Evolutionary conservation across 92 coral and sea anemone genomes (phyloP), one percentile per base, ranked within the genome.

Genomic region (Isaurus tuberculatus): DNA sequence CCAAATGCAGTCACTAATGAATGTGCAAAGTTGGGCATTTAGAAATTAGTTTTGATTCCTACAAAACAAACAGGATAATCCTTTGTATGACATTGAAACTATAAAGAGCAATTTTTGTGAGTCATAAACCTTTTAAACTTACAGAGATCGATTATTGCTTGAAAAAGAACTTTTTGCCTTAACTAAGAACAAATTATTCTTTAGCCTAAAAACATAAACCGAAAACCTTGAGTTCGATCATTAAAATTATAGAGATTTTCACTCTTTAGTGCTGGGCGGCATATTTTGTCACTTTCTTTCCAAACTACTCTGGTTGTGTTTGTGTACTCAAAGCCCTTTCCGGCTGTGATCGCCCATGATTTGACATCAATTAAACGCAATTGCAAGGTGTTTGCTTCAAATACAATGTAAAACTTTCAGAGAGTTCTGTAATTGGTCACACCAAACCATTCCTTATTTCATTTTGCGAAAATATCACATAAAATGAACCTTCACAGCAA

Each of bases 301-400:
- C 82, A 77, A 77, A 34, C 82, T 77, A 49, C 55, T 67, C 34
- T n/a, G 67, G 81, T 55, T 75, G 70, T 77, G 82, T 77, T 25
- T 36, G 70, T 61, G 64, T 36, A 58, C 58, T 58, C 11, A 34
- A 57, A 58, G 60, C 84, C 57, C 78, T 90, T 91, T 89, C 94
- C 92, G 94, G 87, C 84, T 84, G 53, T 58, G 83, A 90, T 80
- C 83, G 81, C 82, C 80, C 71, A 77, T 60, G 58, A 65, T 77
- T 81, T 80, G 88, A 72, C 87, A 83, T 85, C 89, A 88, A 91
- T 86, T 90, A 87, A 57, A 83, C 30, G 48, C 69, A 85, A 82
- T 82, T 40, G 48, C 69, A 85, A 82, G 85, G 89, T 87, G 91
- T 81, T 83, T 70, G 53, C 70, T 36, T 77, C 70, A 55, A 77